Evolutionary conservation across 2,888 invertebrate species (phyloP), one percentile per base, ranked within the genome.

Genomic region (Andrena bicolor): DNA sequence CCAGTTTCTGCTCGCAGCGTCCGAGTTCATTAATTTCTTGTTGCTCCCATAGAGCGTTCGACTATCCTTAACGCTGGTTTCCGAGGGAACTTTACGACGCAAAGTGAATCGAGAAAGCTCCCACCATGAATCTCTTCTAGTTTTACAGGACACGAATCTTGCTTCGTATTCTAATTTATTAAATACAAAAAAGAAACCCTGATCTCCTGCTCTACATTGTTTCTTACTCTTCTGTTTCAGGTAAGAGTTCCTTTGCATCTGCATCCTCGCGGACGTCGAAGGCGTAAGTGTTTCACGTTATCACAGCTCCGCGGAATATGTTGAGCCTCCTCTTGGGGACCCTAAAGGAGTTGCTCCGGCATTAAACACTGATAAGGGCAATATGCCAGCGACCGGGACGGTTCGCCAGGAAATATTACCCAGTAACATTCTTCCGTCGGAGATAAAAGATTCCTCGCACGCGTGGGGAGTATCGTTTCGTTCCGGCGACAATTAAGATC

Each of bases 401-500:
- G 10, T 30, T 41, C 30, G 2, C 10, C 10, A 16, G 53, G 48
- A 69, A 76, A 69, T 76, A 76, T 69, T 53, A 48, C 8, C 23
- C 51, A 7, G 35, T 20, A 26, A n/a, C 35, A 23, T 66, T 66
- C 30, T 65, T 53, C 30, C 48, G 23, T 2, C 30, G 5, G n/a
- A 26, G 64, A 77, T 53, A 66, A 77, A 65, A 64, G 58, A 60
- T 60, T 80, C 10, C 6, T 16, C 5, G 8, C 64, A 10, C 64
- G 41, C 60, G 26, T 28, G n/a, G 41, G 16, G 23, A 13, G 16
- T 26, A 16, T 41, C 58, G 60, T 66, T 7, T 23, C 64, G 69
- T 63, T 48, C 13, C 20, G 8, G 23, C 41, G 72, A 79, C 66
- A 63, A 72, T 72, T 72, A 68, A 79, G 80, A 80, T 80, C 61